These are phyloP conservation scores for Cephus spinipes DNA, from an alignment of 2,888 invertebrate species.

Conservation along the genomic window DNA sequence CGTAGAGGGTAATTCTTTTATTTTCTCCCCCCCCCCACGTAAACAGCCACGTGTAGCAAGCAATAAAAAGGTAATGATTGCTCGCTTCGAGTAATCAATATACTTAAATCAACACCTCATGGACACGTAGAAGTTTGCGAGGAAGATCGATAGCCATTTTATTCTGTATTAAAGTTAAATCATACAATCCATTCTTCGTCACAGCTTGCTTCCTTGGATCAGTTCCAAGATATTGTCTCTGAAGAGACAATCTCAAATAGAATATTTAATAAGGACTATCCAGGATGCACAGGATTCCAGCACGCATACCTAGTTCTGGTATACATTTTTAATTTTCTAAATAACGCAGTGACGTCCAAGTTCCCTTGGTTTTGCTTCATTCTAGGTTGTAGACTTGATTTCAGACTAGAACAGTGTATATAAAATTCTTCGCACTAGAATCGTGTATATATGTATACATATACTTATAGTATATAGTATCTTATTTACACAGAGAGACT, in stretches of 20 bases:
- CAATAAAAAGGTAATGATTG: no score
- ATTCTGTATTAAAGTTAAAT: background rate
- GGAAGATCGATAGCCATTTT: background rate
- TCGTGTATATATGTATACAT: background rate
- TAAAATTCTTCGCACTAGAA: no score
- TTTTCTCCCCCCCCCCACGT: no score
- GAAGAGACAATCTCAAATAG: background rate
- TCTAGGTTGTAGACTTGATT: background rate
- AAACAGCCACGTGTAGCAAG: no score
- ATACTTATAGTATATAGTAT: background rate
- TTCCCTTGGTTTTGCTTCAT: background rate
- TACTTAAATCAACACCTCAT: background rate
- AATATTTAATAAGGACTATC: background rate
- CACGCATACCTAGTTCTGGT: background rate
- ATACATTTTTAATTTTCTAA: background rate
- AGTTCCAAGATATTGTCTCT: background rate
- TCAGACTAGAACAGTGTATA: background rate
- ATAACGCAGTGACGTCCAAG: background rate
- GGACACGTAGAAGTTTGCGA: background rate
- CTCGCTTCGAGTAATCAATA: no score
- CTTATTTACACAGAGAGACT: background rate
- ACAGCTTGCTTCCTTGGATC: background rate
- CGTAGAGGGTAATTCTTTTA: no score
- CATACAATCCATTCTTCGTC: background rate
- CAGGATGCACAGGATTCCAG: background rate